A percentile compares a stretch with the other conserved stretches of the same genome.
These are phyloP conservation scores for Aphelenchoides bicaudatus DNA, from an alignment of 2,888 invertebrate species.

Conservation along the genomic window DNA sequence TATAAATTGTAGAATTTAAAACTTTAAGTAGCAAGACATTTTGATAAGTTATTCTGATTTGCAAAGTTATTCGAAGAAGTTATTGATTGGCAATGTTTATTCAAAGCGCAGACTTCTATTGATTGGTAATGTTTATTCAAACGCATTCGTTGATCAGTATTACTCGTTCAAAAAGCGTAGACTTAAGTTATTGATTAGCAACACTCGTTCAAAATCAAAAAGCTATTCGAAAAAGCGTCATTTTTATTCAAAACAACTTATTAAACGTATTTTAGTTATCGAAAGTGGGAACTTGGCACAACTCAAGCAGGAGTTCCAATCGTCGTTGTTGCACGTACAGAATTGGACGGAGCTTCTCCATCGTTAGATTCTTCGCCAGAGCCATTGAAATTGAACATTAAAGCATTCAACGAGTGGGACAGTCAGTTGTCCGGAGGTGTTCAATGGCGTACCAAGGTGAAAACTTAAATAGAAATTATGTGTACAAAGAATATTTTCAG, in stretches of 20 bases:
- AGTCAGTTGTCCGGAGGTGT: constrained; percentile 90
- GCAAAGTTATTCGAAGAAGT: no score
- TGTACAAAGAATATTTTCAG: constrained; percentile 55
- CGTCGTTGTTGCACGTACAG: constrained; percentile 81
- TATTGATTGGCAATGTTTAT: no score
- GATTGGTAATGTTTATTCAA: no score
- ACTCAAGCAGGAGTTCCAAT: constrained; percentile 69
- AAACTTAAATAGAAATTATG: constrained; percentile 2
- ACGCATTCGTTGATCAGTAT: constrained; percentile 19
- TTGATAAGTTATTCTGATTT: no score
- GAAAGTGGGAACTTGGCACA: constrained; percentile 92
- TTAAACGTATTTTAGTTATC: constrained; percentile 67
- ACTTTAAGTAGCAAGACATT: neutral
- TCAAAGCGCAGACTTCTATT: no score
- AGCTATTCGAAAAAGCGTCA: no score
- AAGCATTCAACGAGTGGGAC: constrained; percentile 98
- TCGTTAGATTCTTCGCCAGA: constrained; percentile 25
- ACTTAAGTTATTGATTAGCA: no score
- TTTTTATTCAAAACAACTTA: no score
- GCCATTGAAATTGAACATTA: constrained; percentile 83
- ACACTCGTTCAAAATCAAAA: no score
- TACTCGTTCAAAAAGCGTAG: no score
- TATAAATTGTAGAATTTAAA: constrained; percentile 4
- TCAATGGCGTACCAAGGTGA: constrained; percentile 87
- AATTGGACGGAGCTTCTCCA: constrained; percentile 86